These are phyloP conservation scores for Synaphobranchus kaupii DNA, from an alignment of 2,797 vertebrate genomes.

Conservation along the genomic window DNA sequence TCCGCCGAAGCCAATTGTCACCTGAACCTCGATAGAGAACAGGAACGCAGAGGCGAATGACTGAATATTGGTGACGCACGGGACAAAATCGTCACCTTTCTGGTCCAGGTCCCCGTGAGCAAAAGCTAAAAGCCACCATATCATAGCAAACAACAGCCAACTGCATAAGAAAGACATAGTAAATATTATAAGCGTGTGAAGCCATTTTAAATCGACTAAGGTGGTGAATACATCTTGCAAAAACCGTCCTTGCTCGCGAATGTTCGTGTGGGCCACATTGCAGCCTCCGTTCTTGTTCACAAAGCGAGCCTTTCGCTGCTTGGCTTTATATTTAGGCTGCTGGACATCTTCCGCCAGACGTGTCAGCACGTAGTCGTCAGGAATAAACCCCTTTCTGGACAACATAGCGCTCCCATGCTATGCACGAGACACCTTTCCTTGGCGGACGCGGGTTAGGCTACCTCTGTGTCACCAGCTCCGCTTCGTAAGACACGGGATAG, in stretches of 20 bases:
- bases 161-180: slow-evolving; percentile 98
- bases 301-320: slow-evolving; percentile 83
- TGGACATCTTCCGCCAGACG: slow-evolving; percentile 86
- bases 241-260: slow-evolving; percentile 96
- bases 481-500: not conserved
- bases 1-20: slow-evolving; percentile 95
- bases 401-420: slow-evolving; percentile 87
- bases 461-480: slow-evolving; percentile 7
- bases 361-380: slow-evolving; percentile 91
- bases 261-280: slow-evolving; percentile 98
- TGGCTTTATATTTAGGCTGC: slow-evolving; percentile 78
- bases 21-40: slow-evolving; percentile 98
- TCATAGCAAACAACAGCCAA: slow-evolving; percentile 96
- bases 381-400: slow-evolving; percentile 91
- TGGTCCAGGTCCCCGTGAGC: slow-evolving; percentile 90
- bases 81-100: slow-evolving; percentile 63
- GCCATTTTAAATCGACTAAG: slow-evolving; percentile 95
- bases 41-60: slow-evolving; percentile 97
- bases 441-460: not conserved
- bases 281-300: slow-evolving; percentile 91
- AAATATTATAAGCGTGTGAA: slow-evolving; percentile 92
- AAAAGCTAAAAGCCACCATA: slow-evolving; percentile 97
- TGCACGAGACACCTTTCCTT: slow-evolving; percentile 1
- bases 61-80: slow-evolving; percentile 91
- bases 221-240: slow-evolving; percentile 98